Conservation (phyloP, 1,140 invertebrate genomes). For the Thaumetopoea pityocampa region DNA sequence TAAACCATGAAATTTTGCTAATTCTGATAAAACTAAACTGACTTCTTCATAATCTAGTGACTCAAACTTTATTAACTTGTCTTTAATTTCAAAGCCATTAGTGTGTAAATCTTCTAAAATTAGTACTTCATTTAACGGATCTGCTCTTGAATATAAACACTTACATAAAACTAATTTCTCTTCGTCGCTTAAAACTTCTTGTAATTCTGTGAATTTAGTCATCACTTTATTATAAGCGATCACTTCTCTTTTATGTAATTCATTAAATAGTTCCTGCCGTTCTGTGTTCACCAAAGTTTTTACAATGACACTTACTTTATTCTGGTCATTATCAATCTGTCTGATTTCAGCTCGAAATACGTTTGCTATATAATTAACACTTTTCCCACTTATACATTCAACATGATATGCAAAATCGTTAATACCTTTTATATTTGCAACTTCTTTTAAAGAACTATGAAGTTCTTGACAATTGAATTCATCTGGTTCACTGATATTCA, state of each 20-base stretch:
- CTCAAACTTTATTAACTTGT: constrained; percentile 32
- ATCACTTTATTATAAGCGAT: constrained; percentile 44
- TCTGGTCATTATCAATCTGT: constrained; percentile 33
- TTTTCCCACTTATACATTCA: constrained; percentile 49
- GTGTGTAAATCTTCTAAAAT: constrained; percentile 50
- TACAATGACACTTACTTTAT: constrained; percentile 46
- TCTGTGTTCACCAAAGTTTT: constrained; percentile 60
- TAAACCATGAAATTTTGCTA: constrained; percentile 59
- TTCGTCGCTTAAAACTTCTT: constrained; percentile 27
- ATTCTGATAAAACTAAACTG: constrained; percentile 36
- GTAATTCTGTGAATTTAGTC: constrained; percentile 39
- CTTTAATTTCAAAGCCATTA: constrained; percentile 40
- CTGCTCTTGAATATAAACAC: constrained; percentile 38
- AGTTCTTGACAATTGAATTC: constrained; percentile 60
- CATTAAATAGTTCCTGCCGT: constrained; percentile 52
- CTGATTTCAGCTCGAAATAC: constrained; percentile 54
- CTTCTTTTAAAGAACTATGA: constrained; percentile 46
- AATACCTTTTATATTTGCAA: constrained; percentile 36
- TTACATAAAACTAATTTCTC: constrained; percentile 40
- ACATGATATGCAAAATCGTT: constrained; percentile 56
- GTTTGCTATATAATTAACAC: constrained; percentile 57
- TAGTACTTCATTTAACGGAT: constrained; percentile 50
- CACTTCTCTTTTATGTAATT: constrained; percentile 59
- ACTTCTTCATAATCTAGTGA: constrained; percentile 36
- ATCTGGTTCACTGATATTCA: constrained; percentile 61